A percentile compares a stretch with the other conserved stretches of the same genome.
phyloP scores from a whole-genome alignment of 2,797 vertebrate species.

The Babyrousa celebensis region DNA sequence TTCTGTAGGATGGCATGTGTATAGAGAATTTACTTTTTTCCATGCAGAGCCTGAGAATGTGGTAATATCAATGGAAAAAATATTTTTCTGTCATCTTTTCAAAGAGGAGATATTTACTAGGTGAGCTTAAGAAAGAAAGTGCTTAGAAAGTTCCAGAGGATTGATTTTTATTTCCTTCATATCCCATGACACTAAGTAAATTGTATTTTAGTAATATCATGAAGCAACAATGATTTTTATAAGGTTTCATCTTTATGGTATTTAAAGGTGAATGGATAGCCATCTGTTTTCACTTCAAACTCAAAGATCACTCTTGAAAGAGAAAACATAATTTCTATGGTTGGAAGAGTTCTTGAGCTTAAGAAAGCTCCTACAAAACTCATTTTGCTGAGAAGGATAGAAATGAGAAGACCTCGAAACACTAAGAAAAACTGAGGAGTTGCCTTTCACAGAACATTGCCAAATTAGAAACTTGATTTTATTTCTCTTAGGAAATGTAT shows the following conservation, averaged over 20 bases:
- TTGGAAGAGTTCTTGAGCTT: conserved; percentile 14
- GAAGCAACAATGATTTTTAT: conserved; percentile 28
- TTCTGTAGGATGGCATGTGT: neutral
- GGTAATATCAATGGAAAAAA: neutral
- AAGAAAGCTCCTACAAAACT: neutral
- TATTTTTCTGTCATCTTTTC: conserved; percentile 30
- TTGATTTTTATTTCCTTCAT: conserved; percentile 20
- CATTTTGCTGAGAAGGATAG: conserved; percentile 44
- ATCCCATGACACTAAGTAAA: conserved; percentile 55
- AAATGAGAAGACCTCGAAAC: conserved; percentile 11
- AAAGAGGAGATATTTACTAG: conserved; percentile 50
- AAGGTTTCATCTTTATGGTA: neutral
- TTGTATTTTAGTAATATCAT: conserved; percentile 39
- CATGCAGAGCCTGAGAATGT: conserved; percentile 1
- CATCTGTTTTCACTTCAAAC: conserved; percentile 63
- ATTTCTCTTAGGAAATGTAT: neutral
- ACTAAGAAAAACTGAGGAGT: neutral
- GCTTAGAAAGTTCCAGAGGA: neutral
- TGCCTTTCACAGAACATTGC: conserved; percentile 3
- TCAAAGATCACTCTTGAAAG: conserved; percentile 57
- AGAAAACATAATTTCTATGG: conserved; percentile 51
- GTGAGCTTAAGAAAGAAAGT: conserved; percentile 26
- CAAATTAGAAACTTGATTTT: conserved; percentile 37
- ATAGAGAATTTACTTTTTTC: conserved; percentile 15
- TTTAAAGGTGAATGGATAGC: conserved; percentile 51